These are phyloP conservation scores for Scomber colias DNA, from an alignment of 2,113 vertebrate species.

Conservation along the genomic window DNA sequence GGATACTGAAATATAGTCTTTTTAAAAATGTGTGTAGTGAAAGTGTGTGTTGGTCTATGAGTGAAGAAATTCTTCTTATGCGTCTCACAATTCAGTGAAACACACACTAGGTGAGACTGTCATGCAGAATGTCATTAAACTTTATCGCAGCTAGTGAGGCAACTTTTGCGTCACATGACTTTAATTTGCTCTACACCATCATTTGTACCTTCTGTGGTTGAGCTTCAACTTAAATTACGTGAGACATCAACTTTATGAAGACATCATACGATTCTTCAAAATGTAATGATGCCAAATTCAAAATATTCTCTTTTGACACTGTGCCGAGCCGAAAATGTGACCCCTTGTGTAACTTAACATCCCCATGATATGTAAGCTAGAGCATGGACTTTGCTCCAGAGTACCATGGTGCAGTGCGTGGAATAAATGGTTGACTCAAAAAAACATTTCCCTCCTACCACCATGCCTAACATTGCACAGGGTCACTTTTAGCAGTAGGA, in stretches of 20 bases:
- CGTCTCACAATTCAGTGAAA: too few species aligned
- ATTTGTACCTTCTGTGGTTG: neutral
- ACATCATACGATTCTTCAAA: neutral
- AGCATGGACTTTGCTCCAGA: conserved; percentile 60
- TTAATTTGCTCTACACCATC: neutral
- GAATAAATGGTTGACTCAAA: conserved; percentile 62
- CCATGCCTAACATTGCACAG: conserved; percentile 10
- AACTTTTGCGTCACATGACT: neutral
- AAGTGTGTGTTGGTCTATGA: neutral
- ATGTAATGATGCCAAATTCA: neutral
- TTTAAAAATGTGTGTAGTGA: too few species aligned
- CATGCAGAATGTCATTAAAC: neutral
- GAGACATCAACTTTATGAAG: neutral
- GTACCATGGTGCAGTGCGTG: conserved; percentile 30
- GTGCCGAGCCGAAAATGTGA: conserved; percentile 14
- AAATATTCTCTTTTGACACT: conserved; percentile 27
- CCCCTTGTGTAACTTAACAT: conserved; percentile 56
- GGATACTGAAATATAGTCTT: neutral
- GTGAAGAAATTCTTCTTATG: neutral
- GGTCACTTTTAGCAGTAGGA: conserved; percentile 27
- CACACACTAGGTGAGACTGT: neutral
- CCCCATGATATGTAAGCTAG: conserved; percentile 54
- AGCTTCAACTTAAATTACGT: neutral
- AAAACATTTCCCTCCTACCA: conserved; percentile 48
- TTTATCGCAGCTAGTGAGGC: conserved; percentile 8